These are phyloP conservation scores for Indri indri DNA, from an alignment of 2,113 vertebrate genomes.

Conservation along the genomic window DNA sequence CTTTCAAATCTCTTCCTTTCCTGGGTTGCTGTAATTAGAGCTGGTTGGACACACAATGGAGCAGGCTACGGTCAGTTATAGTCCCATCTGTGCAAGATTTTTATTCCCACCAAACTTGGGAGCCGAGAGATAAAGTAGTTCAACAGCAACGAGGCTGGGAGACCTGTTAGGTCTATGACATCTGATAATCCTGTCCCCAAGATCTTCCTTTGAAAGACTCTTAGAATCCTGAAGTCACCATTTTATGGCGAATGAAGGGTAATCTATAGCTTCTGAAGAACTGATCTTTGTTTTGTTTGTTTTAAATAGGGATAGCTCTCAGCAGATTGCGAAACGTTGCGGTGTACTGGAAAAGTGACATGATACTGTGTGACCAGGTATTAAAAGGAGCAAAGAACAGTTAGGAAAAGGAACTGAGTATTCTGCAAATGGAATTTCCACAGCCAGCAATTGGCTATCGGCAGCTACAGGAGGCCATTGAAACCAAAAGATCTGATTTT, in stretches of 20 bases:
- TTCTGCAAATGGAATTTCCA: conserved; percentile 32
- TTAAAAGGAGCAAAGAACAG: conserved; percentile 66
- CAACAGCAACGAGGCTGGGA: conserved; percentile 64
- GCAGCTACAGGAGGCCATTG: not conserved
- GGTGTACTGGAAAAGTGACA: conserved; percentile 58
- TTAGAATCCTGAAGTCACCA: conserved; percentile 60
- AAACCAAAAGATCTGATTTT: conserved; percentile 18
- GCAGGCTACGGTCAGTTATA: conserved; percentile 93
- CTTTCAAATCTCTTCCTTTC: conserved; percentile 89
- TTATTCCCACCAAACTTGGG: conserved; percentile 83
- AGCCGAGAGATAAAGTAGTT: conserved; percentile 67
- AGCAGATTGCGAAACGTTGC: conserved; percentile 78
- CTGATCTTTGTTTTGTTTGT: conserved; percentile 70
- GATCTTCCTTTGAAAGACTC: conserved; percentile 59
- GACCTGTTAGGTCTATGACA: conserved; percentile 72
- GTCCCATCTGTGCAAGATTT: conserved; percentile 95
- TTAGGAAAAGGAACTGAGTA: not conserved
- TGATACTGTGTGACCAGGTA: conserved; percentile 65
- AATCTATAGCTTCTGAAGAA: conserved; percentile 76
- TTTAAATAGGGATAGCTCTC: conserved; percentile 69
- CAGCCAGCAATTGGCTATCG: not conserved
- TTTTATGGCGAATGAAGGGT: conserved; percentile 74
- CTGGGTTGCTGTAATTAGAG: conserved; percentile 96
- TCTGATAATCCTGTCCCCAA: conserved; percentile 72
- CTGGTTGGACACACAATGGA: conserved; percentile 96